A percentile compares a stretch with the other conserved stretches of the same genome.
phyloP scores from a whole-genome alignment of 2,797 vertebrate species.

The Sebastes trivittatus region DNA sequence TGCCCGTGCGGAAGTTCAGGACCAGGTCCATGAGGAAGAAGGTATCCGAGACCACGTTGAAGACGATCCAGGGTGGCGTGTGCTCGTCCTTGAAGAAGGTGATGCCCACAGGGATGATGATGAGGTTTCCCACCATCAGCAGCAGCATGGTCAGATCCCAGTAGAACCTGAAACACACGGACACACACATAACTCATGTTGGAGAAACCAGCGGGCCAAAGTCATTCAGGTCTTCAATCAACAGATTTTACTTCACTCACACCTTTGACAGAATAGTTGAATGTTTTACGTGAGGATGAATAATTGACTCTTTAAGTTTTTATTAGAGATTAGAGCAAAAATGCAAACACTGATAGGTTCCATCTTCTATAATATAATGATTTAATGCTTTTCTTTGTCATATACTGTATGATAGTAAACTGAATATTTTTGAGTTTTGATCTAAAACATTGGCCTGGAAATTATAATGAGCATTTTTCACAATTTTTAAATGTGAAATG shows the following conservation, averaged over 20 bases:
- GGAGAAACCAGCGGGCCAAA: neutral
- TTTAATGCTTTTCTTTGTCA: neutral
- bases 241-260: neutral
- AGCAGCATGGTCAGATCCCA: constrained; percentile 99
- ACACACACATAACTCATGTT: neutral
- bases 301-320: neutral
- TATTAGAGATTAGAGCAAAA: neutral
- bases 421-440: neutral
- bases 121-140: constrained; percentile 98
- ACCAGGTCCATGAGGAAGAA: constrained; percentile 98
- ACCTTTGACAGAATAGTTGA: neutral
- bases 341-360: neutral
- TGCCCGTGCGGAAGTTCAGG: constrained; percentile 98
- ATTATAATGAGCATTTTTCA: neutral
- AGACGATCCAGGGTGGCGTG: constrained; percentile 89
- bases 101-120: constrained; percentile 99
- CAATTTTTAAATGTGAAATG: neutral
- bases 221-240: neutral
- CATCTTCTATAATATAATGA: neutral
- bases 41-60: no score
- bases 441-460: neutral
- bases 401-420: neutral
- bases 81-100: constrained; percentile 99
- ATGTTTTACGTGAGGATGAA: neutral
- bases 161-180: constrained; percentile 89